These are phyloP conservation scores for Arizona elegans DNA, from an alignment of 2,113 vertebrate species.

Conservation along the genomic window DNA sequence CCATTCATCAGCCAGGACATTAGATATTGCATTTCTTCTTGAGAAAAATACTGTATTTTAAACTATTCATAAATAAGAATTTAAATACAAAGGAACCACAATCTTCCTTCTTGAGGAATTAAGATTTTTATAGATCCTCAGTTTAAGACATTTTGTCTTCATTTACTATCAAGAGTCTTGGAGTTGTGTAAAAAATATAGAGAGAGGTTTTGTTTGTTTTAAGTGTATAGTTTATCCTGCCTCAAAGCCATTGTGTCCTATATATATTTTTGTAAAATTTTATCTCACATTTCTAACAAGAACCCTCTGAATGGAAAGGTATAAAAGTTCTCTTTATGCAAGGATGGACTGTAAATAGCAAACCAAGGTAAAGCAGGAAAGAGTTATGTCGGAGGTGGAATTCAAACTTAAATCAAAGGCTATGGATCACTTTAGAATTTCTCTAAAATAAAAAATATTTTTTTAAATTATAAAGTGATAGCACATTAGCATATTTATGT, in stretches of 20 bases:
- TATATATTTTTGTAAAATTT: not conserved
- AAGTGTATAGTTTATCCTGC: not conserved
- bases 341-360: not conserved
- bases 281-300: not conserved
- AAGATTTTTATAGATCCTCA: not conserved
- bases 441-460: not conserved
- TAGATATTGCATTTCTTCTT: not conserved
- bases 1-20: not conserved
- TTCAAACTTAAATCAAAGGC: slow-evolving; percentile 13
- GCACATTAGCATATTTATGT: not conserved
- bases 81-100: not conserved
- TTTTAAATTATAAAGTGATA: not conserved
- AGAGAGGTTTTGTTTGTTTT: not conserved
- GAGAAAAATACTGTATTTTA: not conserved
- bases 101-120: not conserved
- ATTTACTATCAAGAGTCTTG: not conserved
- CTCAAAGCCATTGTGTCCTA: not conserved
- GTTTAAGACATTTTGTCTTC: not conserved
- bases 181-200: not conserved
- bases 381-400: not conserved
- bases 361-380: not conserved
- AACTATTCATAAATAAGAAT: not conserved
- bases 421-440: not conserved
- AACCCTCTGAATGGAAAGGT: not conserved
- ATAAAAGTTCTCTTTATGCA: not conserved